Percentiles rank a stretch among this genome's conserved stretches.
phyloP scores from a whole-genome alignment of 1,140 invertebrate species.

The Panagrolaimus sp. region DNA sequence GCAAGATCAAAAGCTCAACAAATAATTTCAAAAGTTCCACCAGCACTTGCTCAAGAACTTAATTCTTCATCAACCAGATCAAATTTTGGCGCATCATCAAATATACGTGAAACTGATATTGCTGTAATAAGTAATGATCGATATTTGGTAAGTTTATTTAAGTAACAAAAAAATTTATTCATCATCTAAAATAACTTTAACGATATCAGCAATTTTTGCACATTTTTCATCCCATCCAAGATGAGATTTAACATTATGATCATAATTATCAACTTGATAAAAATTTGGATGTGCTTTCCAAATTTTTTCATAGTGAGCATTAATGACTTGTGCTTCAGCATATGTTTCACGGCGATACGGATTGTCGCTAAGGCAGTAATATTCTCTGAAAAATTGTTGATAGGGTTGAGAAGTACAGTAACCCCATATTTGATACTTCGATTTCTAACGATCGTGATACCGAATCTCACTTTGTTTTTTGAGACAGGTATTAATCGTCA shows the following conservation, averaged over 20 bases:
- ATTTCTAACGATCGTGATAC: no score
- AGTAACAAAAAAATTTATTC: slow-evolving; percentile 7
- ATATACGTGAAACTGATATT: slow-evolving; percentile 19
- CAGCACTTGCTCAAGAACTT: slow-evolving; percentile 7
- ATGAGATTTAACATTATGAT: slow-evolving; percentile 17
- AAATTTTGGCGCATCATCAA: slow-evolving; percentile 18
- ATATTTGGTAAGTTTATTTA: slow-evolving; percentile 27
- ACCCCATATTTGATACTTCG: no score
- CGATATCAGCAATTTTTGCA: slow-evolving; percentile 12
- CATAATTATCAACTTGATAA: slow-evolving; percentile 23
- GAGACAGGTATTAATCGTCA: no score
- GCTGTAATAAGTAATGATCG: slow-evolving; percentile 32
- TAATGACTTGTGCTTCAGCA: slow-evolving; percentile 33
- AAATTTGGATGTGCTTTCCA: slow-evolving; percentile 29
- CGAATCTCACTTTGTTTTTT: no score
- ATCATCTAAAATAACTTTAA: background rate
- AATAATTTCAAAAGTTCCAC: slow-evolving; percentile 46
- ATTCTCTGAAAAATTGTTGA: slow-evolving; percentile 24
- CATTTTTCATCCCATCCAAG: slow-evolving; percentile 28
- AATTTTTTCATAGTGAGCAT: slow-evolving; percentile 23
- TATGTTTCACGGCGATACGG: slow-evolving; percentile 29
- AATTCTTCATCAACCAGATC: background rate
- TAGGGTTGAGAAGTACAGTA: no score
- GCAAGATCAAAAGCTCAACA: slow-evolving; percentile 41
- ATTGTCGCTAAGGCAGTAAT: slow-evolving; percentile 26